Evolutionary conservation across 2,113 vertebrate species (phyloP).

Genomic region (Coptodon rendalli): DNA sequence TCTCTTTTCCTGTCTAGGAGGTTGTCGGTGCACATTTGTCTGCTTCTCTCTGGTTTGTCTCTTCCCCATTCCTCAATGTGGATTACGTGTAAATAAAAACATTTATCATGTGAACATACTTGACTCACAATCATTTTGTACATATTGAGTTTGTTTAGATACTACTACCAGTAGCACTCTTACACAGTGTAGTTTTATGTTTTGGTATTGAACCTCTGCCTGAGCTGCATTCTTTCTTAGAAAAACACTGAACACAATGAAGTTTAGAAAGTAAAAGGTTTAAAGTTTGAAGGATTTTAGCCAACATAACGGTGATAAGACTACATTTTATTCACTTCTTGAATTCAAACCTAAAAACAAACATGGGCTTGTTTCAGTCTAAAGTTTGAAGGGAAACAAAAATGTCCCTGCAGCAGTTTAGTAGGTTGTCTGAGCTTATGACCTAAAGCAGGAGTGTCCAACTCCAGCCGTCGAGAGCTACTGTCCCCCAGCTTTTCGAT

Average conservation of each 20-base stretch:
- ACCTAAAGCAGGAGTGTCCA: background rate
- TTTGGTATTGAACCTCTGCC: background rate
- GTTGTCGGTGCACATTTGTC: background rate
- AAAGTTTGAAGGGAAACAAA: background rate
- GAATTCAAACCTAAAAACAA: background rate
- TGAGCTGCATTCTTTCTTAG: background rate
- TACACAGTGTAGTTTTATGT: background rate
- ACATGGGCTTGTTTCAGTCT: background rate
- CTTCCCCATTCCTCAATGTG: background rate
- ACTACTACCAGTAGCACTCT: background rate
- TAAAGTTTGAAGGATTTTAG: background rate
- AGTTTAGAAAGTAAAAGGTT: background rate
- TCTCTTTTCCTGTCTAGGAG: background rate
- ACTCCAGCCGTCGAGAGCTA: accelerated
- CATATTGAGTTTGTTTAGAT: background rate
- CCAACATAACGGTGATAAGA: accelerated
- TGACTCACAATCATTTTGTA: background rate
- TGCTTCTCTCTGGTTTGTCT: background rate
- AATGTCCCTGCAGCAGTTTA: background rate
- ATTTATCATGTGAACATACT: background rate
- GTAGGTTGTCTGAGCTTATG: background rate
- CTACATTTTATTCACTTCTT: background rate
- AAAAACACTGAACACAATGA: background rate
- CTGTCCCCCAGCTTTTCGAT: background rate
- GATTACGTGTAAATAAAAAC: constrained; percentile 28